Evolutionary conservation across 2,888 invertebrate species (phyloP).

Genomic region (Craniophora ligustri): DNA sequence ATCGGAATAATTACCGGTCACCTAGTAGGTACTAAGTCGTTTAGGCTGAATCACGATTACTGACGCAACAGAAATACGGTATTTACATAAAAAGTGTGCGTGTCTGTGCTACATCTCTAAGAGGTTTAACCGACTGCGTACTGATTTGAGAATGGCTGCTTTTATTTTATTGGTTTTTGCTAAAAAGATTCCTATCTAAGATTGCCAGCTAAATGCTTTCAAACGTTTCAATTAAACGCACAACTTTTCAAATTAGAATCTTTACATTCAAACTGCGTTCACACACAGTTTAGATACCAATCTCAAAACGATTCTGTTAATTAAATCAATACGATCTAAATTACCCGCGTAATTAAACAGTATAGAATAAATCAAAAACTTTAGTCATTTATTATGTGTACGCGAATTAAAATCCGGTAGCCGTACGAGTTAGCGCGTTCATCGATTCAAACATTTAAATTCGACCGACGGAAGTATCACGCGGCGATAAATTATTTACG

Average conservation of each 20-base stretch:
- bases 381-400: constrained; percentile 59
- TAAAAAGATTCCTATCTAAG: constrained; percentile 23
- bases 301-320: constrained; percentile 51
- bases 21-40: constrained; percentile 64
- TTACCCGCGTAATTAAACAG: constrained; percentile 59
- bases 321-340: constrained; percentile 54
- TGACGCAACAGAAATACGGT: constrained; percentile 69
- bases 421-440: constrained; percentile 72
- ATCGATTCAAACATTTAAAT: constrained; percentile 81
- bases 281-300: constrained; percentile 42
- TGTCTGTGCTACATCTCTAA: constrained; percentile 19
- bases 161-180: constrained; percentile 12
- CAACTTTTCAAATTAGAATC: constrained; percentile 29
- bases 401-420: constrained; percentile 83
- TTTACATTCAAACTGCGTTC: constrained; percentile 30
- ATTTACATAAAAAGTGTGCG: constrained; percentile 49
- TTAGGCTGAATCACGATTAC: constrained; percentile 77
- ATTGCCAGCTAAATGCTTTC: constrained; percentile 34
- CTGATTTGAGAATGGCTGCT: constrained; percentile 7
- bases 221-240: constrained; percentile 35
- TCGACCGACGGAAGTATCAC: constrained; percentile 86
- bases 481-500: constrained; percentile 87
- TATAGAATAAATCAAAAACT: constrained; percentile 63
- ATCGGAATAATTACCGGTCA: constrained; percentile 81
- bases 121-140: constrained; percentile 23